These are phyloP conservation scores for Xiphorhynchus erythropygius DNA, from an alignment of 2,797 vertebrate genomes.

Conservation along the genomic window DNA sequence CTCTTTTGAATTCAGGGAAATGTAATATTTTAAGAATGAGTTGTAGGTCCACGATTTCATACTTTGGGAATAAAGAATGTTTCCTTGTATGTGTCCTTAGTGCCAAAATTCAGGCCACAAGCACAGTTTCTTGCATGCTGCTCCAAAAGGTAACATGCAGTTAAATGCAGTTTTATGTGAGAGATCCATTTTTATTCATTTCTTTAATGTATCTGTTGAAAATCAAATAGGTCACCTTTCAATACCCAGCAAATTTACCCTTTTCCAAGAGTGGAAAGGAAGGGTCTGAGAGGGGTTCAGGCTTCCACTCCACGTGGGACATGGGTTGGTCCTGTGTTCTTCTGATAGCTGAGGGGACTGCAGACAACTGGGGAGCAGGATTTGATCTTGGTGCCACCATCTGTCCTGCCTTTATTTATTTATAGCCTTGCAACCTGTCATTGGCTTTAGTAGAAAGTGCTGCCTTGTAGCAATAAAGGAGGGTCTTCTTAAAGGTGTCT, in stretches of 20 bases:
- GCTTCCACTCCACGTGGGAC: background rate
- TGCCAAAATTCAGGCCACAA: background rate
- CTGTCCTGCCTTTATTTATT: background rate
- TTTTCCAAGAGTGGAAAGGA: background rate
- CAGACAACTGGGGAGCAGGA: background rate
- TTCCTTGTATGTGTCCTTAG: background rate
- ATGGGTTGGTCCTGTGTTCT: background rate
- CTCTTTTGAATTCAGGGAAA: background rate
- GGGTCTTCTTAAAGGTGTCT: background rate
- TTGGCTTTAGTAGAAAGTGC: background rate
- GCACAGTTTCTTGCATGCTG: background rate
- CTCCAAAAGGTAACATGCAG: background rate
- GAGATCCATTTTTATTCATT: background rate
- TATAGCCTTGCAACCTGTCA: background rate
- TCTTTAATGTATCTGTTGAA: background rate
- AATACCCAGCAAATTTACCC: too few species aligned
- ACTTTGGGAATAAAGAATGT: background rate
- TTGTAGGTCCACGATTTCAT: background rate
- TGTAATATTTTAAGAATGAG: background rate
- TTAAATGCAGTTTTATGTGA: background rate
- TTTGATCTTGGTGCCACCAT: background rate
- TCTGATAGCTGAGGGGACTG: background rate
- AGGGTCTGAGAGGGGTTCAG: fast-evolving
- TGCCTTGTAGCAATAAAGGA: background rate
- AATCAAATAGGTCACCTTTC: background rate